A percentile compares a stretch with the other conserved stretches of the same genome.
These are phyloP conservation scores for Operophtera brumata DNA, from an alignment of 2,888 invertebrate genomes.

Conservation along the genomic window DNA sequence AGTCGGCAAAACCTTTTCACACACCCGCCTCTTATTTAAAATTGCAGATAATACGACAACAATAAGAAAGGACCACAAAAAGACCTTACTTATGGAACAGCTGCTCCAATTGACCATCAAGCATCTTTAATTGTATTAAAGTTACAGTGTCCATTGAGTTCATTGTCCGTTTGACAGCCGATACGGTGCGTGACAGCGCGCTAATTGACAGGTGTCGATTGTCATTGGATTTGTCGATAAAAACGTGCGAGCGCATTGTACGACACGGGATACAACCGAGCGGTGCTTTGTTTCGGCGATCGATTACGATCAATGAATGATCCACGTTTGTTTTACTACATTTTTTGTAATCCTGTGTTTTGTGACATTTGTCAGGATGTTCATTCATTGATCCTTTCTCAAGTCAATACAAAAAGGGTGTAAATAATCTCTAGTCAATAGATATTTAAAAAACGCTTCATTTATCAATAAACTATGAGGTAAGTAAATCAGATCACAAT, in stretches of 20 bases:
- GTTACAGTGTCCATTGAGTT: conserved; percentile 26
- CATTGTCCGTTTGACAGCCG: conserved; percentile 42
- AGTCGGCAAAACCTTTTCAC: conserved; percentile 39
- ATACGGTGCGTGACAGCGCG: conserved; percentile 46
- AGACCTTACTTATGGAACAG: conserved; percentile 38
- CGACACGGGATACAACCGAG: conserved; percentile 43
- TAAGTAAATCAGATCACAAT: no score
- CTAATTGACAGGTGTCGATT: conserved; percentile 58
- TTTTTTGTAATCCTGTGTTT: conserved; percentile 31
- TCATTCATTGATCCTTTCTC: conserved; percentile 23
- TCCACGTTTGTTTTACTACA: conserved; percentile 28
- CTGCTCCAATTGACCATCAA: conserved; percentile 38
- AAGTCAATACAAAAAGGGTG: conserved; percentile 11
- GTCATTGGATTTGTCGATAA: conserved; percentile 19
- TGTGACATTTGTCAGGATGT: conserved; percentile 29
- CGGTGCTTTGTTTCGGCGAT: conserved; percentile 51
- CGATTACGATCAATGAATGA: conserved; percentile 34
- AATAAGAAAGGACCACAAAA: conserved; percentile 18
- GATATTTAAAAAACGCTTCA: not conserved
- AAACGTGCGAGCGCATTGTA: conserved; percentile 22
- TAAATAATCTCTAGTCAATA: conserved; percentile 5
- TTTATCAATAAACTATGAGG: no score
- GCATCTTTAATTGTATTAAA: conserved; percentile 47
- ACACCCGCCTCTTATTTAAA: conserved; percentile 22
- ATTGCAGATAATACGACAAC: conserved; percentile 26